Evolutionary conservation across 2,888 invertebrate species (phyloP), one percentile per base, ranked within the genome.

Genomic region (Quadriops clusia): DNA sequence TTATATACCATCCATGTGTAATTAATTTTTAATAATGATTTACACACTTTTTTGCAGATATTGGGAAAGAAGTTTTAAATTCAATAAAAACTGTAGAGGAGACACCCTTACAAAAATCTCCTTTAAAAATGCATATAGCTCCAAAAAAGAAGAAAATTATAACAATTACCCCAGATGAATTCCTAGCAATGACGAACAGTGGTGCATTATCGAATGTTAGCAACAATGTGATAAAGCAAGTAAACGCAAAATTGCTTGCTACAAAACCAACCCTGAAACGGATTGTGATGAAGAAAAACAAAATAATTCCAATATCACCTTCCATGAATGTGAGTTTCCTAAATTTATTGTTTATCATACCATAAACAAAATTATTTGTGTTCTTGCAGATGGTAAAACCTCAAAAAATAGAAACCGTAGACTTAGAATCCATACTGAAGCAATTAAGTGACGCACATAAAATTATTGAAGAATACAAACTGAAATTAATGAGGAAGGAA

Each of bases 11-110:
- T 17, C 16, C 12, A 16, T 17, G 23, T 9, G 15, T 17, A 17
- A 12, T 30, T 14, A 13, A 22, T 2, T 10, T 28, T 26, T 31
- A 17, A 15, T 3, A 10, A 25, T 21, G 21, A 33, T 27, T 27
- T 16, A 22, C 17, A 17, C 13, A 21, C 17, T 27, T 24, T 34
- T 10, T 2, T 5, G 12, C 58, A 69, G 84, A 84, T 49, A 80
- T 81, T 3, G 84, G 84, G 7, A 82, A 81, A 49, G 62, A 82
- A 47, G 74, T 83, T 43, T 57, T 84, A 43, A 77, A 81, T 49
- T 56, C 65, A 5, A 61, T 67, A 2, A 65, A 64, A 48, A 46
- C 52, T 12, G 36, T 49, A 39, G 67, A 45, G 49, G 47, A 51
- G 10, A 49, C 55, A 25, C 27, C 36, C 12, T 23, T 12, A 12